Evolutionary conservation across 2,888 invertebrate genomes (phyloP), one percentile per base, ranked within the genome.

Genomic region (Axea sp.): DNA sequence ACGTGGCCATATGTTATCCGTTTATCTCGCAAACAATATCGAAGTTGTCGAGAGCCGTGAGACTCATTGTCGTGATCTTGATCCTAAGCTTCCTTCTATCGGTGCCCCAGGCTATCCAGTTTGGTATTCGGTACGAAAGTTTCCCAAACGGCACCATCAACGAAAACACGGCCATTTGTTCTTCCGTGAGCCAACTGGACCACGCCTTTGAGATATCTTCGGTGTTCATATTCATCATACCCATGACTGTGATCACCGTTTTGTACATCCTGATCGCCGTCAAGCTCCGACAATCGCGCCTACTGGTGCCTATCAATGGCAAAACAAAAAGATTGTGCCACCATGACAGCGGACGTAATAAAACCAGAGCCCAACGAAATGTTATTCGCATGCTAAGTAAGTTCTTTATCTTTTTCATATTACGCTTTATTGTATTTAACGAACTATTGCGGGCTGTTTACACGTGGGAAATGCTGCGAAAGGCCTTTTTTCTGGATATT

Each of bases 171-270:
- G 90, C 90, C 5, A 88, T 88, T 12, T 93, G 93, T 83, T 90
- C 91, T 22, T 89, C 92, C 68, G 91, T 90, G 80, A 90, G 90
- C 67, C 88, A 88, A 5, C 89, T 91, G 31, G 91, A 92, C 65
- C 92, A 94, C 88, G 92, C 93, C 74, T 95, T 95, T 83, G 93
- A 94, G 82, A 91, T 95, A 80, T 95, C 96, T 7, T 92, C 93
- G 79, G 92, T 93, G 83, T 88, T 96, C 81, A 95, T 96, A 88
- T 96, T 96, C 86, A 92, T 95, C 28, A 92, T 93, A 33, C 96
- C 96, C 1, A 95, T 96, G 95, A 93, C 94, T 22, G 90, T 96
- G 71, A 95, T 96, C 83, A 92, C 93, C 22, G 93, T 95, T 74
- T 89, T 96, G 72, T 96, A 96, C 83, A 91, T 93, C 53, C 88